Evolutionary conservation across 2,888 invertebrate genomes (phyloP).

Genomic region (Petrolisthes cinctipes): DNA sequence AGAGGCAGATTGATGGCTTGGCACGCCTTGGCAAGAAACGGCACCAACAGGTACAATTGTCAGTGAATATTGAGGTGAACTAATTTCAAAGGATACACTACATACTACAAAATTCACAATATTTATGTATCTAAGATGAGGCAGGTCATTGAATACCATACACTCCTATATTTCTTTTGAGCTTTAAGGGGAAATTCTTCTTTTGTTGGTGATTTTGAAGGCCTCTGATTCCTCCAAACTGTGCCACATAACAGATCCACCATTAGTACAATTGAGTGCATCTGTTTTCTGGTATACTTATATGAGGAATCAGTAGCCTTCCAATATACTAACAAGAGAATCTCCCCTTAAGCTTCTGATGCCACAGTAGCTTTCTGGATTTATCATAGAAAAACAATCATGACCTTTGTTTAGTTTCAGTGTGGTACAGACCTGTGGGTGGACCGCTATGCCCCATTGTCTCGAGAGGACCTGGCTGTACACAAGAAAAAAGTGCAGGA

Average conservation of each 20-base stretch:
- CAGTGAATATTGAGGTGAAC: neutral
- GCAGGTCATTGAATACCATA: too few species aligned
- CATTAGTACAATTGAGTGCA: too few species aligned
- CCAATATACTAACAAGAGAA: too few species aligned
- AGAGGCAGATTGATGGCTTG: neutral
- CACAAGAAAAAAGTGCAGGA: slow-evolving; percentile 82
- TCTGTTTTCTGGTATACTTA: too few species aligned
- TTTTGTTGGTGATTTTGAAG: neutral
- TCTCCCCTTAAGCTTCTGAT: neutral
- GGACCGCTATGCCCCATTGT: slow-evolving; percentile 74
- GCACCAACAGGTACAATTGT: neutral
- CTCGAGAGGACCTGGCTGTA: slow-evolving; percentile 78
- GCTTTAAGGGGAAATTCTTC: neutral
- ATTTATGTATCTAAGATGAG: too few species aligned
- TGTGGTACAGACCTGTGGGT: slow-evolving; percentile 53
- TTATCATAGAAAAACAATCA: neutral
- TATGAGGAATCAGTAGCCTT: too few species aligned
- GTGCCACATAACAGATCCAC: too few species aligned
- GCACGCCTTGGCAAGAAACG: slow-evolving; percentile 5
- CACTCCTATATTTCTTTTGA: neutral
- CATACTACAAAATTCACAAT: neutral
- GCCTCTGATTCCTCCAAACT: too few species aligned
- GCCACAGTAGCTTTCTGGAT: too few species aligned
- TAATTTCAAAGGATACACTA: neutral
- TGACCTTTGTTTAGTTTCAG: slow-evolving; percentile 17